Evolutionary conservation across 2,113 vertebrate genomes (phyloP).

Genomic region (Galeopterus variegatus): DNA sequence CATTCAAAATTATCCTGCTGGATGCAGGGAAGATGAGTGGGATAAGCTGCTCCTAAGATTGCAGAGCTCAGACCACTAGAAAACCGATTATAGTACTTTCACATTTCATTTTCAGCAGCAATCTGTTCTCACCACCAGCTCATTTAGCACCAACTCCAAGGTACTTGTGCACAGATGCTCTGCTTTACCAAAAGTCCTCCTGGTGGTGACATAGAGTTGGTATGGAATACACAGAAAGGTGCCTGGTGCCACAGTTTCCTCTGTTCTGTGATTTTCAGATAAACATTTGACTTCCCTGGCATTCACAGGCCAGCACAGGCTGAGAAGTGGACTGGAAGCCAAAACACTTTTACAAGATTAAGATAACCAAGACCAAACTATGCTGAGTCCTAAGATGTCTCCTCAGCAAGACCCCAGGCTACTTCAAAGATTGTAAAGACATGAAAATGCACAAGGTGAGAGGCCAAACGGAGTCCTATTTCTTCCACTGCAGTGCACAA

Average conservation of each 20-base stretch:
- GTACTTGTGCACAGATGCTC: constrained; percentile 74
- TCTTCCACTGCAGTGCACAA: constrained; percentile 5
- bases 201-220: constrained; percentile 66
- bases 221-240: constrained; percentile 40
- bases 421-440: constrained; percentile 28
- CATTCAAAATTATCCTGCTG: constrained; percentile 53
- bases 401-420: constrained; percentile 46
- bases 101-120: constrained; percentile 85
- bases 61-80: constrained; percentile 72
- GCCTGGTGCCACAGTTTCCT: constrained; percentile 65
- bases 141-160: constrained; percentile 72
- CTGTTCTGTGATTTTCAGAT: constrained; percentile 80
- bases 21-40: not conserved
- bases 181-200: constrained; percentile 76
- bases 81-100: constrained; percentile 85
- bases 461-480: not conserved
- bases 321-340: not conserved
- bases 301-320: not conserved
- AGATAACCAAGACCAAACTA: constrained; percentile 25
- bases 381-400: constrained; percentile 28
- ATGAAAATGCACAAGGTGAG: constrained; percentile 24
- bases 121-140: constrained; percentile 80
- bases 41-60: not conserved
- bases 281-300: constrained; percentile 42
- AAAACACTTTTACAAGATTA: not conserved